These are phyloP conservation scores for Lamellibrachia luymesi DNA, from an alignment of 1,140 invertebrate genomes.

Conservation along the genomic window DNA sequence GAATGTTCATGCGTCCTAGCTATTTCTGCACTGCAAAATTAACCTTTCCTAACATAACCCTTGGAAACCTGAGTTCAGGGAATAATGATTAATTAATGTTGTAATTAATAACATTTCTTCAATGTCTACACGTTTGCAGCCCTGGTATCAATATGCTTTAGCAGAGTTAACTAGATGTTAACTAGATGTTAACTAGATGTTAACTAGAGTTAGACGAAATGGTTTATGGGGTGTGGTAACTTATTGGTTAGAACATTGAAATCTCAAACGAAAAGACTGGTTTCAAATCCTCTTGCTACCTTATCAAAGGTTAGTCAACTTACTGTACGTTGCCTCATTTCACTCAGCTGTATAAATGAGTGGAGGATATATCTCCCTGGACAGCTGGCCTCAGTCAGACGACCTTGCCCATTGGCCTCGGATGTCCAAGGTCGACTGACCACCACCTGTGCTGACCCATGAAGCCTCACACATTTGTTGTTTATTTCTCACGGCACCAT, in stretches of 20 bases:
- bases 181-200: background rate
- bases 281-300: too few relatives aligned
- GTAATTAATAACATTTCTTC: background rate
- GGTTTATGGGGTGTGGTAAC: too few relatives aligned
- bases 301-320: too few relatives aligned
- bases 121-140: background rate
- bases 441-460: conserved; percentile 9
- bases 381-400: background rate
- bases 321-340: too few relatives aligned
- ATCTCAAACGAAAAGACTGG: too few relatives aligned
- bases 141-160: background rate
- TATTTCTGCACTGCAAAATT: background rate
- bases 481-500: background rate
- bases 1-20: background rate
- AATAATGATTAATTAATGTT: background rate
- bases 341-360: background rate
- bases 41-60: background rate
- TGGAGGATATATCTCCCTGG: background rate
- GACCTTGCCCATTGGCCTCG: conserved; percentile 14
- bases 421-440: background rate
- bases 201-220: too few relatives aligned
- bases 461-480: background rate
- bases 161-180: background rate
- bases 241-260: too few relatives aligned
- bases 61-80: background rate